These are phyloP conservation scores for Hycleus cichorii DNA, from an alignment of 1,140 invertebrate species.

Conservation along the genomic window DNA sequence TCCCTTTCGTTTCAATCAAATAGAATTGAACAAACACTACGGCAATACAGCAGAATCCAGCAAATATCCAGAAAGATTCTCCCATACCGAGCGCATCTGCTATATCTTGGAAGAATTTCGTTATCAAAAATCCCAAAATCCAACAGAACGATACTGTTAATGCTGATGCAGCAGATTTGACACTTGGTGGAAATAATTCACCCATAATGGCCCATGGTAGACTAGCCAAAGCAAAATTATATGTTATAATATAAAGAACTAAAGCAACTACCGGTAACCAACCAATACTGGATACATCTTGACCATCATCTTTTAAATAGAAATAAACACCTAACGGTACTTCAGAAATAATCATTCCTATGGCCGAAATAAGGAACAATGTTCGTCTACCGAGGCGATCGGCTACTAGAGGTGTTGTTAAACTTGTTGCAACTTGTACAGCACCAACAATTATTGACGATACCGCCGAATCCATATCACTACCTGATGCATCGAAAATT, in stretches of 20 bases:
- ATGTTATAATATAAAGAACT: slow-evolving; percentile 27
- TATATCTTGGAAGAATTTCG: slow-evolving; percentile 61
- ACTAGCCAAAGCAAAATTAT: slow-evolving; percentile 59
- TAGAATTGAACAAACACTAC: slow-evolving; percentile 30
- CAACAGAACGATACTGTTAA: slow-evolving; percentile 70
- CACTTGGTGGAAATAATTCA: slow-evolving; percentile 69
- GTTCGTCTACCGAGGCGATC: slow-evolving; percentile 65
- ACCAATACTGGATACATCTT: slow-evolving; percentile 22
- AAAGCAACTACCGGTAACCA: slow-evolving; percentile 30
- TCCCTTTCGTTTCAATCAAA: slow-evolving; percentile 26
- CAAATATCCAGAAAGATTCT: slow-evolving; percentile 72
- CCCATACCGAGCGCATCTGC: slow-evolving; percentile 53
- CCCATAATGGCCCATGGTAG: slow-evolving; percentile 77
- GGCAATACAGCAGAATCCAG: slow-evolving; percentile 53
- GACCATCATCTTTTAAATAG: slow-evolving; percentile 19
- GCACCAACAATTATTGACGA: slow-evolving; percentile 71
- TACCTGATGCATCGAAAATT: slow-evolving; percentile 60
- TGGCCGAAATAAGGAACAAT: slow-evolving; percentile 60
- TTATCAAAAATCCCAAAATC: slow-evolving; percentile 66
- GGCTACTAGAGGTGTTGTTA: slow-evolving; percentile 61
- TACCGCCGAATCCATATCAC: slow-evolving; percentile 47
- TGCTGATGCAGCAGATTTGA: slow-evolving; percentile 65
- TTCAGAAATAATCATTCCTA: slow-evolving; percentile 48
- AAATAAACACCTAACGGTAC: slow-evolving; percentile 31
- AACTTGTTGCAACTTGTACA: slow-evolving; percentile 61